These are phyloP conservation scores for Argya squamiceps DNA, from an alignment of 2,797 vertebrate species.

Conservation along the genomic window DNA sequence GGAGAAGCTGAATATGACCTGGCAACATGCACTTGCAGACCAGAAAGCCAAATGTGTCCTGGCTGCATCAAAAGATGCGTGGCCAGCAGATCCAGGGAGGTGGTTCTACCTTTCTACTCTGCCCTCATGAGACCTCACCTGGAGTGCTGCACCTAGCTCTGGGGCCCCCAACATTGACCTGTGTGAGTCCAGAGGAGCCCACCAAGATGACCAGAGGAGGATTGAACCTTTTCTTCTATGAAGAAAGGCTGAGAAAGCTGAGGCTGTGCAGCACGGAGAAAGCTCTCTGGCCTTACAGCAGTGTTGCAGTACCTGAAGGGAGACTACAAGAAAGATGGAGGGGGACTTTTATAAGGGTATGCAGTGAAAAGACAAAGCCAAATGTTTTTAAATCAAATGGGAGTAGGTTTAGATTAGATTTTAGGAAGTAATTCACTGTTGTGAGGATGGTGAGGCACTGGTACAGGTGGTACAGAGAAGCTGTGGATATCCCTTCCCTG, in stretches of 20 bases:
- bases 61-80: background rate
- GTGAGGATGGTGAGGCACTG: background rate
- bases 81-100: background rate
- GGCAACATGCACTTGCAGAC: background rate
- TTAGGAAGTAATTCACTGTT: background rate
- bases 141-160: background rate
- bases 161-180: background rate
- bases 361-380: background rate
- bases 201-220: background rate
- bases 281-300: background rate
- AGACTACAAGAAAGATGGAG: background rate
- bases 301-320: background rate
- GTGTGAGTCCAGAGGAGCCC: background rate
- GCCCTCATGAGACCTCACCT: background rate
- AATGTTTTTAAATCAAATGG: background rate
- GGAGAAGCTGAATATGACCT: background rate
- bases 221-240: background rate
- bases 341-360: background rate
- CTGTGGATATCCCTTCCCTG: background rate
- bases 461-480: fast-evolving
- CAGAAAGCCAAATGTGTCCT: background rate
- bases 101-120: background rate
- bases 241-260: background rate
- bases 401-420: background rate
- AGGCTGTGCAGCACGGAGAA: background rate